Evolutionary conservation across 2,797 vertebrate species (phyloP), one percentile per base, ranked within the genome.

Genomic region (Characodon lateralis): DNA sequence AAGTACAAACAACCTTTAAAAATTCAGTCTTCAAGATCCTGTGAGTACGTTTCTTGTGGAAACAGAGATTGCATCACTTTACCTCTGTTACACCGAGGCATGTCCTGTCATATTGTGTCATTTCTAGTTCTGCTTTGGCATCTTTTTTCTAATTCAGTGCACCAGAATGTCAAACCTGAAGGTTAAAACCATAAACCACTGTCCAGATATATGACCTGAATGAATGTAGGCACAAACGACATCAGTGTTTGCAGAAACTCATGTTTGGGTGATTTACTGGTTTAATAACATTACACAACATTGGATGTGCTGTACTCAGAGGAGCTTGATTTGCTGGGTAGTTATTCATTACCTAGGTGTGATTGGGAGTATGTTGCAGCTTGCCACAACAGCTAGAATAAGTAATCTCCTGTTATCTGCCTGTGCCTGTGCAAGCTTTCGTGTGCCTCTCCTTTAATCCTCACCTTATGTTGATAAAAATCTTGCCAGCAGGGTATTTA

Each of bases 261-360:
- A 77, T 28, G 58, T 39, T 39, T 1, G 31, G 39, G 46, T 77
- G 81, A 90, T 82, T 82, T 83, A 82, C 71, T 70, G 66, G 35
- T 83, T 78, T 83, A 78, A 81, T 82, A 85, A 83, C 28, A 18
- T 74, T 18, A 31, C 55, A 39, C 7, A 0, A 50, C 72, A 18
- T 58, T 53, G 70, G 72, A 73, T 77, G 74, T 31, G 77, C 9
- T 77, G 68, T 41, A 18, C 70, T 59, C 8, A 0, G 46, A 59
- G 39, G 39, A 80, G 59, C 56, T 73, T 4, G 41, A 76, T 87
- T 87, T 81, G 76, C 83, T 78, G 78, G 77, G 39, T 76, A 41
- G 91, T 94, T 91, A 93, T 82, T 93, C 89, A 94, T 95, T 94
- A 91, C 73, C 90, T 55, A 81, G 78, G 79, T 84, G 84, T 84